phyloP scores from a whole-genome alignment of 2,797 vertebrate genomes.

The Carapus acus region DNA sequence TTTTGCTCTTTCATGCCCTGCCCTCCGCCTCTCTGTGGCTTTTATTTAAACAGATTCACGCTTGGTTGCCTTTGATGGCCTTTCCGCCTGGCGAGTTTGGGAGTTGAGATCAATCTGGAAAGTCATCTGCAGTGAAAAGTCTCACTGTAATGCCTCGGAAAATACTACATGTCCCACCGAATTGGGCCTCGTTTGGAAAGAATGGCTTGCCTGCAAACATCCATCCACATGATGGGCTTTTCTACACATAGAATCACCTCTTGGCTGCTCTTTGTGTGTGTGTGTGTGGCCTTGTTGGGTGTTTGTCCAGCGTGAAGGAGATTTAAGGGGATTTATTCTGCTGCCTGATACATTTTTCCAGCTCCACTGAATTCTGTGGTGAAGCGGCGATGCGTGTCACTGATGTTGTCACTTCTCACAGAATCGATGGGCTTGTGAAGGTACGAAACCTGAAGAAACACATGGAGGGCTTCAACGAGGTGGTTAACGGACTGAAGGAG shows the following conservation, averaged over 20 bases:
- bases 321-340: no score
- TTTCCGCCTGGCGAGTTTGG: slow-evolving; percentile 27
- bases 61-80: slow-evolving; percentile 46
- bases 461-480: slow-evolving; percentile 86
- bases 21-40: slow-evolving; percentile 2
- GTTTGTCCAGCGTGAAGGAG: no score
- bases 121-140: slow-evolving; percentile 38
- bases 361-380: no score
- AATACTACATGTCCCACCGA: slow-evolving; percentile 5
- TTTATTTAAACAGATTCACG: slow-evolving; percentile 35
- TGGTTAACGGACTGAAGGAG: slow-evolving; percentile 87
- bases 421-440: slow-evolving; percentile 90
- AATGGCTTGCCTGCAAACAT: slow-evolving; percentile 20
- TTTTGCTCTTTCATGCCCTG: slow-evolving; percentile 13
- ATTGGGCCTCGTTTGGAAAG: slow-evolving; percentile 19
- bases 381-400: no score
- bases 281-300: background rate
- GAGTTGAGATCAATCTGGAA: slow-evolving; percentile 44
- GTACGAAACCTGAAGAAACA: slow-evolving; percentile 83
- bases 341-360: no score
- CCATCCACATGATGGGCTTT: slow-evolving; percentile 39
- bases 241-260: slow-evolving; percentile 8
- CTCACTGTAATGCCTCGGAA: slow-evolving; percentile 33
- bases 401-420: slow-evolving; percentile 37
- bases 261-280: slow-evolving; percentile 1